Evolutionary conservation across 2,888 invertebrate genomes (phyloP), one percentile per base, ranked within the genome.

Genomic region (Metopia argyrocephala): DNA sequence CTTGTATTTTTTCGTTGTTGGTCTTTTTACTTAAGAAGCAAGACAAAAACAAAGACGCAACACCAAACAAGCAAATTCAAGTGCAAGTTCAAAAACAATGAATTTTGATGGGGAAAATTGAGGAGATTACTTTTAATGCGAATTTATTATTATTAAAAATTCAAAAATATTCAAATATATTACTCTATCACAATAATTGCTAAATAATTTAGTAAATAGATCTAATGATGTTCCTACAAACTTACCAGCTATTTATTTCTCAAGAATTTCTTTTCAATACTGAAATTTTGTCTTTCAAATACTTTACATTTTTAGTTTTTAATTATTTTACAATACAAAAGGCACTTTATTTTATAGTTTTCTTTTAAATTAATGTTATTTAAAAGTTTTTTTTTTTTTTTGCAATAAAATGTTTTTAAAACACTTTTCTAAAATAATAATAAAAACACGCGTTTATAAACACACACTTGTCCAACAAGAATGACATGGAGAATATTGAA

Each of bases 41-140:
- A 31, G 18, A 46, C 5, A 65, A 59, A 74, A 46, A 27, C 38
- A 21, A 21, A 31, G 31, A 27, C 21, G 28, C 12, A 45, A 27
- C 20, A 20, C n/a, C n/a, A 45, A 38, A 38, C n/a, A 52, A 54
- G 48, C n/a, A 64, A n/a, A 56, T 71, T 76, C 76, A 80, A 80
- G 79, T 76, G 62, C 75, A 79, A 79, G 76, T 79, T 80, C 79
- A 80, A 56, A 50, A 46, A 57, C n/a, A 3, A 62, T 9, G 20
- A 57, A 54, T 38, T 9, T 2, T 38, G 38, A 38, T 38, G 12
- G 9, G 38, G 15, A 38, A 3, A 38, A 38, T 38, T 38, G 38
- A n/a, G n/a, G n/a, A n/a, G n/a, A n/a, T n/a, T n/a, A n/a, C n/a
- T n/a, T n/a, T n/a, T n/a, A n/a, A n/a, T n/a, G n/a, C n/a, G n/a